Base-by-base conservation (phyloP, 2,797 vertebrate genomes). In the Pseudochirops cupreus region DNA sequence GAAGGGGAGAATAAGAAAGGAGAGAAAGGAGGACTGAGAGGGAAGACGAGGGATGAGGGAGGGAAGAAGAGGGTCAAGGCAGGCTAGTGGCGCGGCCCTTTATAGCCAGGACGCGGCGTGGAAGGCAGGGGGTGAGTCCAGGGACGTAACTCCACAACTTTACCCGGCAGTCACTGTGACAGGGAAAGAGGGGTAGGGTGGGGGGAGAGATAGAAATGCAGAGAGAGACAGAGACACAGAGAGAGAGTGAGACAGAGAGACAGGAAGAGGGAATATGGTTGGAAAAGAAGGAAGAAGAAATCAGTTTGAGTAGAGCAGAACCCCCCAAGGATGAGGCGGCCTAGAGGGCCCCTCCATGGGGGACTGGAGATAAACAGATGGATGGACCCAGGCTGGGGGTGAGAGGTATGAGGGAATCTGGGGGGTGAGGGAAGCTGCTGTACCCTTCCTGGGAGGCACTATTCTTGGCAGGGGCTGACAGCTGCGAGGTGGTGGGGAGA, bases 141-240 rank as follows among this genome's bases (percentile, higher is more conserved):
- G 99, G 99, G 97, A 99, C 99, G 99, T 99, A 99, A 99, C 97
- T 99, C 99, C 99, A 99, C 99, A 99, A 98, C 99, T 99, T 99
- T 99, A 99, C 99, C 98, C 99, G 99, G 99, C 99, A 99, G 99
- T 99, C 99, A 97, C 99, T 99, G 99, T 92, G 97, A 98, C 97
- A 98, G 96, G 98, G 97, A 98, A 96, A 98, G 94, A 97, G 92
- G 92, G 95, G 92, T 67, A 92, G 93, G 95, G 95, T 87, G 59
- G 56, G 4, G 82, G 39, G 94, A 92, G 54, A 92, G 93, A 91
- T 13, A 53, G 56, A 91, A 53, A 91, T 94, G 56, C 93, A 95
- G 91, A 97, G 93, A 95, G 96, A 94, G 87, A 97, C 93, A 96
- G 97, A 92, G 56, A 97, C 94, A 94, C 90, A 98, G 95, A 55